These are phyloP conservation scores for Nipponia nippon DNA, from an alignment of 2,113 vertebrate species.

Conservation along the genomic window DNA sequence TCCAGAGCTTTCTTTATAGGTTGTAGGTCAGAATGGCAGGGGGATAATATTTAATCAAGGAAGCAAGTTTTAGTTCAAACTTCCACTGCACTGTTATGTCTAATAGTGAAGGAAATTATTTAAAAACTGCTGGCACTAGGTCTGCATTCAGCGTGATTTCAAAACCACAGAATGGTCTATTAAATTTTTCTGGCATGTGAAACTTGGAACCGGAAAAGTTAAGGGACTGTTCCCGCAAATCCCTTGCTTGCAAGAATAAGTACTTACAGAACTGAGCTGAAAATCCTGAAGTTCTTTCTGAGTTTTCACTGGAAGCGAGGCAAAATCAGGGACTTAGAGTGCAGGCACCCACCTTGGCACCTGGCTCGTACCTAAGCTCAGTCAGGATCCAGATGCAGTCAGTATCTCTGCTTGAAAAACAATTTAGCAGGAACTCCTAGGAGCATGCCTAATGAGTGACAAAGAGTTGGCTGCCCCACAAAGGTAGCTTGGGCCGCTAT, in stretches of 20 bases:
- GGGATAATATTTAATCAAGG: slow-evolving; percentile 33
- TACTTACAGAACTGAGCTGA: not conserved
- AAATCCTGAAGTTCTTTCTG: not conserved
- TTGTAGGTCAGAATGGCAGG: not conserved
- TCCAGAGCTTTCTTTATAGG: not conserved
- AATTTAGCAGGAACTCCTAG: not conserved
- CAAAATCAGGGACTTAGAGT: not conserved
- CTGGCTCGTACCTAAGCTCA: not conserved
- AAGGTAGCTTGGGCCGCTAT: not conserved
- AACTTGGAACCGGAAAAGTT: not conserved
- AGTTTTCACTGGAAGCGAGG: not conserved
- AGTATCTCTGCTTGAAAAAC: not conserved
- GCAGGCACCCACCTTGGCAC: not conserved
- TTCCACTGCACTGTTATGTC: not conserved
- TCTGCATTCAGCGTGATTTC: not conserved
- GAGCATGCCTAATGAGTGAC: not conserved
- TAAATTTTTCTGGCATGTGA: not conserved
- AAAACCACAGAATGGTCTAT: slow-evolving; percentile 19
- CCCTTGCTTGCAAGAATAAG: not conserved
- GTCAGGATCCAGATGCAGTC: not conserved
- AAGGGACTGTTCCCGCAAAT: not conserved
- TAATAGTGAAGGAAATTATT: slow-evolving; percentile 40
- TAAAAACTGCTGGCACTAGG: not conserved
- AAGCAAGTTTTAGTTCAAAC: slow-evolving; percentile 7
- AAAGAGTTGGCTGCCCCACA: not conserved